Percentiles rank a stretch among this genome's conserved stretches.
Evolutionary conservation across 53 echinoderm and acorn worm species (phyloP).

Genomic region (Paracentrotus lividus): DNA sequence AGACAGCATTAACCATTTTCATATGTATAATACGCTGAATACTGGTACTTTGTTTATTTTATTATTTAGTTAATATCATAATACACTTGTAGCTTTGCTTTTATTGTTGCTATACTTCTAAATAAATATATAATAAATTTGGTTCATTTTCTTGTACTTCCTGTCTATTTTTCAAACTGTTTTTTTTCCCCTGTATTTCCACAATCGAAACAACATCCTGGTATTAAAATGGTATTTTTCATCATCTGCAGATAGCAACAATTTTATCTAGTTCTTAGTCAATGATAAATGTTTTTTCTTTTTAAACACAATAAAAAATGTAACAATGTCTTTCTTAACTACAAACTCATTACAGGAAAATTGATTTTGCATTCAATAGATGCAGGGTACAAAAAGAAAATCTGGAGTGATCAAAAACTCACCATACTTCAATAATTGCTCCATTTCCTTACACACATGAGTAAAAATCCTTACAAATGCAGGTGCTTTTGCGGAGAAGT

Average conservation of each 20-base stretch:
- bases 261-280: too few species aligned
- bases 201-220: background rate
- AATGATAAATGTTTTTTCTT: too few species aligned
- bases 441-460: background rate
- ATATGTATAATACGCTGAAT: background rate
- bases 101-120: too few species aligned
- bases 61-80: background rate
- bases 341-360: too few species aligned
- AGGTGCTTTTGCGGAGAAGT: constrained; percentile 20
- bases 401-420: background rate
- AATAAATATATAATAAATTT: background rate
- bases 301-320: too few species aligned
- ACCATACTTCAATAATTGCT: background rate
- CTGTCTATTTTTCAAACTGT: background rate
- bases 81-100: background rate
- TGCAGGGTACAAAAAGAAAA: background rate
- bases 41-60: background rate
- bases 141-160: background rate
- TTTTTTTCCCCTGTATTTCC: background rate
- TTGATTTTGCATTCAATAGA: too few species aligned
- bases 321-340: too few species aligned
- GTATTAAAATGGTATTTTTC: too few species aligned
- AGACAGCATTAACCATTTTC: background rate
- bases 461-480: background rate
- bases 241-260: too few species aligned